Conservation (phyloP, 2,113 vertebrate species). For the Gymnobelideus leadbeateri region DNA sequence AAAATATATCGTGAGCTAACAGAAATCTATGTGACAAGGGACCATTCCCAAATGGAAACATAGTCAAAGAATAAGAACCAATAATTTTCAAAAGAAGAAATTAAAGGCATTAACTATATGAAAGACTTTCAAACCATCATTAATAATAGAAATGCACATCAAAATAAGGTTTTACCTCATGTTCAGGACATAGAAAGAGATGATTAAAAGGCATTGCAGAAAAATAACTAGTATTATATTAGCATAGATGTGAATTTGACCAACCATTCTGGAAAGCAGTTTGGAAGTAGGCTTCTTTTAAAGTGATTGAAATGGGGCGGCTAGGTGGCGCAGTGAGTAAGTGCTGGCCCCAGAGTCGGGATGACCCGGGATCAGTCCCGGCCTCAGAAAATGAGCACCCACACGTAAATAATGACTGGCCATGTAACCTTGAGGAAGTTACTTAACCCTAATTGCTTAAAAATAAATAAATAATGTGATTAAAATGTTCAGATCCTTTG, state of each 20-base stretch:
- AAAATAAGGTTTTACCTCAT: not conserved
- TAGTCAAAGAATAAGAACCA: not conserved
- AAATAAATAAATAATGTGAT: too few species aligned
- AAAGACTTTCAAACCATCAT: not conserved
- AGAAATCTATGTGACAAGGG: not conserved
- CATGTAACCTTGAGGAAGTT: too few species aligned
- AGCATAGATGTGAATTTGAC: not conserved
- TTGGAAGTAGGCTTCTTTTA: not conserved
- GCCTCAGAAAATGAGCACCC: too few species aligned
- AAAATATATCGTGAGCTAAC: not conserved
- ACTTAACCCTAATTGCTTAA: too few species aligned
- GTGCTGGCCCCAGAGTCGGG: too few species aligned
- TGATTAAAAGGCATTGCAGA: not conserved
- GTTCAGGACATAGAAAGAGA: not conserved
- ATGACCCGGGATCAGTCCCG: too few species aligned
- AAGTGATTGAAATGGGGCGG: not conserved
- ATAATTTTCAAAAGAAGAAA: not conserved
- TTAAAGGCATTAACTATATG: not conserved
- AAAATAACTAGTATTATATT: not conserved
- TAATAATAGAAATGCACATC: not conserved
- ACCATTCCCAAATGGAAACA: not conserved
- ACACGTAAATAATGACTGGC: too few species aligned
- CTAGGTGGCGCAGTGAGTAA: too few species aligned
- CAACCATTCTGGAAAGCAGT: not conserved
- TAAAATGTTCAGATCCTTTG: not conserved